Conservation (phyloP, 1,140 invertebrate genomes). For the Acromyrmex echinatior region DNA sequence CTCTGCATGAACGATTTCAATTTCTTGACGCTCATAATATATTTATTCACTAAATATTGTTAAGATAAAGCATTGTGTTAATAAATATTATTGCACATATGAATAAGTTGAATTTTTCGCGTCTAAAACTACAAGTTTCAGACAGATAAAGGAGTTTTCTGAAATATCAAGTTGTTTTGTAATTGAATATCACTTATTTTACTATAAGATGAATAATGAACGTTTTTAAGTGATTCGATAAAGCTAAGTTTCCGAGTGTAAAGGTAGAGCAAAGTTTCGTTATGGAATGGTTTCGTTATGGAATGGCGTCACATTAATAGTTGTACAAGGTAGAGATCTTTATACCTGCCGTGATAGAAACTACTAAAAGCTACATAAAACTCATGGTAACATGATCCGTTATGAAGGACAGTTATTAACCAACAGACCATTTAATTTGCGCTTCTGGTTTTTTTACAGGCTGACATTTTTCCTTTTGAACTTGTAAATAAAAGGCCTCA, state of each 20-base stretch:
- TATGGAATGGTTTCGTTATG: constrained; percentile 40
- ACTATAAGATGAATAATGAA: constrained; percentile 9
- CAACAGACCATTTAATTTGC: constrained; percentile 73
- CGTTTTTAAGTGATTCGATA: constrained; percentile 12
- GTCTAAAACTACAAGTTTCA: neutral
- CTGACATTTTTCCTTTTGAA: constrained; percentile 83
- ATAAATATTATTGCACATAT: constrained; percentile 7
- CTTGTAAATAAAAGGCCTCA: constrained; percentile 86
- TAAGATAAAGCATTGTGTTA: neutral
- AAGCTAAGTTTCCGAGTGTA: neutral
- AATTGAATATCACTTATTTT: neutral
- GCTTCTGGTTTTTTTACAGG: constrained; percentile 80
- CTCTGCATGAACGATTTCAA: neutral
- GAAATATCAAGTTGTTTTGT: neutral
- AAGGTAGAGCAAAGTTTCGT: constrained; percentile 19
- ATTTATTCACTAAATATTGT: neutral
- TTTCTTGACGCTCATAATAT: neutral
- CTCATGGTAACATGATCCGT: constrained; percentile 60
- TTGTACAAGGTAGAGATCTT: constrained; percentile 82
- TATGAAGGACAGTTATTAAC: constrained; percentile 63
- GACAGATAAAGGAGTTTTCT: constrained; percentile 2
- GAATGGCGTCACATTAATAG: constrained; percentile 78
- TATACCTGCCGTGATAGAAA: constrained; percentile 84
- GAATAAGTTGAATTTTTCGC: neutral
- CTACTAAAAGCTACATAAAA: constrained; percentile 79